Evolutionary conservation across 64 coral and sea anemone species (phyloP), one percentile per base, ranked within the genome.

Genomic region (Hydrozoanthus tunicans): DNA sequence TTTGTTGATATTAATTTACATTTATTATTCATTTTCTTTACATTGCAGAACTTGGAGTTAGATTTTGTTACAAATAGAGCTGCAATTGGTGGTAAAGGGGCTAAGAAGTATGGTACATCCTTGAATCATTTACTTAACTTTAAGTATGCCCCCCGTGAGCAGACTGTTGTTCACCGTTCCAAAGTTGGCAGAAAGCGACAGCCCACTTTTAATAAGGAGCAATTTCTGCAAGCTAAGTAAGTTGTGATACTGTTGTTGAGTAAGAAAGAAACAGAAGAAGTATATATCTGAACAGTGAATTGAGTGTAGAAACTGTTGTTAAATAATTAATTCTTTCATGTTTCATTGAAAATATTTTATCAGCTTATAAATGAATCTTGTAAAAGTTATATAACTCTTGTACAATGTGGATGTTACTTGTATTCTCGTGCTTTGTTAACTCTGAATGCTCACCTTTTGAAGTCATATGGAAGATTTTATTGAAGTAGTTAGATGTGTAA

Each of bases 171-270:
- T 25, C 88, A 98, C 51, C 93, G 75, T 12, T 7, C 59, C 51
- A 94, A 81, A 78, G 75, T 77, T 32, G 62, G 78, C 7, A 75
- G 79, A 58, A 98, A 94, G 86, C 90, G 88, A 17, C 93, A 91
- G 54, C 64, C 85, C 6, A 88, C 90, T 12, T 96, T 96, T 58
- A 96, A 94, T 51, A 96, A 96, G 82, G 95, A 96, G 71, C 89
- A 86, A n/a, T 96, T 96, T 54, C 75, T 96, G n/a, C 95, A 96
- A 85, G 95, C 95, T 32, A 96, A 96, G 95, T 96, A 78, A 94
- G 92, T 81, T 59, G 11, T 6, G 8, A 0, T 72, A 54, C 54
- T 6, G 6, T 58, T 7, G 26, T 64, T 56, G 43, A 9, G 3
- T 23, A 7, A 14, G 12, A 70, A 61, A 14, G 13, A 13, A 6